Evolutionary conservation across 2,888 invertebrate genomes (phyloP), one percentile per base, ranked within the genome.

Genomic region (Melinopterus prodromus): DNA sequence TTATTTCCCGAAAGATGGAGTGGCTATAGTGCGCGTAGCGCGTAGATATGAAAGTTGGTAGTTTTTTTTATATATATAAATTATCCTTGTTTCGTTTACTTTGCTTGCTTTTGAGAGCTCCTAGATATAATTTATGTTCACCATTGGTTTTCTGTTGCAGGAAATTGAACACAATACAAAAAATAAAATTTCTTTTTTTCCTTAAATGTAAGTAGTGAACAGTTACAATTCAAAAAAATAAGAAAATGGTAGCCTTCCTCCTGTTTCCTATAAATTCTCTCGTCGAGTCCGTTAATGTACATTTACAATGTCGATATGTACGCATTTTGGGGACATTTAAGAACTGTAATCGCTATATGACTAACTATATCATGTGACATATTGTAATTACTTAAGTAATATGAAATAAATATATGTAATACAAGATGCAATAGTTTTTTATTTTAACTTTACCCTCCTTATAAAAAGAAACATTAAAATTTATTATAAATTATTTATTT

Each of bases 101-200:
- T 2, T 53, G 53, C 5, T 53, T 53, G 7, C 12, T 53, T 53
- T 53, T 53, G 53, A 7, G 53, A 53, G 12, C 12, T 53, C 53
- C 53, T 9, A 53, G 9, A 12, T 12, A 9, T 53, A 53, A 1
- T 9, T 7, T 53, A 9, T 53, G 1, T 53, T 53, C 12, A 53
- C 12, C 7, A 0, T 53, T 53, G 53, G 53, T 53, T 53, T 53
- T 53, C 53, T 53, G 26, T 74, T 74, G 36, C 74, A 74, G 74
- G 74, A 74, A 35, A 74, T 74, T 74, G 37, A 74, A 7, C 15
- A 35, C 35, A 37, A 74, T 35, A 35, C 70, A 74, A 35, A 74
- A 74, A 74, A 74, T n/a, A 26, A 15, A 16, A 16, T 26, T 26
- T 12, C 35, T 15, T n/a, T 74, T 35, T 74, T 74, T 74, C 9